phyloP scores from a whole-genome alignment of 2,113 vertebrate genomes.

The Phylloscopus trochilus region DNA sequence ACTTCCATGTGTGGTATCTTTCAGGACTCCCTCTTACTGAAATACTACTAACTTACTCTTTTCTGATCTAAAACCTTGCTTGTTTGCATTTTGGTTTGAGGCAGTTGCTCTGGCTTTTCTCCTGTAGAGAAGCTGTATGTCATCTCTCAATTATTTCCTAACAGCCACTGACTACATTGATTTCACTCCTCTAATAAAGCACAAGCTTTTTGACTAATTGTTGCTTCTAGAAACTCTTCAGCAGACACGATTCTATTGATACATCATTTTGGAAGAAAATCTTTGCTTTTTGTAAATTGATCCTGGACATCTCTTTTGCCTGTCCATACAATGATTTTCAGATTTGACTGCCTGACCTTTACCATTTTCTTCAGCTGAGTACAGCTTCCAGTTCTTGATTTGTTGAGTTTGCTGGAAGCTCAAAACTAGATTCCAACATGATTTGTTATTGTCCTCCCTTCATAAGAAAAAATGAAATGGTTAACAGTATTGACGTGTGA shows the following conservation, averaged over 20 bases:
- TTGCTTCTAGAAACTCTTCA: not conserved
- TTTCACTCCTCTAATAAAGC: not conserved
- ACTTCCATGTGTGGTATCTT: not conserved
- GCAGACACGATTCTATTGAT: rapidly evolving
- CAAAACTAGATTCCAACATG: not conserved
- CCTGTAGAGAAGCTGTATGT: not conserved
- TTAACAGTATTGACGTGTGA: conserved; percentile 12
- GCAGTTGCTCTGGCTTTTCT: not conserved
- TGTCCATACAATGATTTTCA: not conserved
- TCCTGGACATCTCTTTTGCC: not conserved
- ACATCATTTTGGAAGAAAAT: not conserved
- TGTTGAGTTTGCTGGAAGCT: not conserved
- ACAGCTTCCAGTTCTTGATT: not conserved
- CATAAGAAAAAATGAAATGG: conserved; percentile 35
- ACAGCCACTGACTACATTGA: not conserved
- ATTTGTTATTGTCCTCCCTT: not conserved
- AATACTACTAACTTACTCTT: not conserved
- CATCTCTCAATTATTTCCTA: not conserved
- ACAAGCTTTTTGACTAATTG: not conserved
- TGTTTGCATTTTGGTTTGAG: not conserved
- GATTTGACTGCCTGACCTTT: not conserved
- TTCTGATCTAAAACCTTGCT: not conserved
- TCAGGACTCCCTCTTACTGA: not conserved
- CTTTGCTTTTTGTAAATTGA: not conserved
- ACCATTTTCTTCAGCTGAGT: not conserved